phyloP scores from a whole-genome alignment of 2,888 invertebrate genomes.

The Arrhopalites spinosus region DNA sequence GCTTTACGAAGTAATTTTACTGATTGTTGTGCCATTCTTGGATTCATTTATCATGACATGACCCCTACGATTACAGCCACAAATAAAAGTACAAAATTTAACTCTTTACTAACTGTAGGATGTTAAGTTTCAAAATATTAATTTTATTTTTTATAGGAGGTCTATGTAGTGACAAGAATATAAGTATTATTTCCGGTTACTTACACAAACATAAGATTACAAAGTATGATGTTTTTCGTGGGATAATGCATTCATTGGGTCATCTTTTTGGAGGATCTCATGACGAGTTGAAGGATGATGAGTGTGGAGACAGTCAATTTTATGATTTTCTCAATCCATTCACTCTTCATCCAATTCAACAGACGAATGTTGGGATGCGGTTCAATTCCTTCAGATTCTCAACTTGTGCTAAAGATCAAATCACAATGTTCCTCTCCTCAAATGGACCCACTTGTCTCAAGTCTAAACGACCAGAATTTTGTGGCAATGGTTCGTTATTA shows the following conservation, averaged over 20 bases:
- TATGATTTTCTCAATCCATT: constrained; percentile 43
- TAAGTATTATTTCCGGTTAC: constrained; percentile 44
- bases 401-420: constrained; percentile 43
- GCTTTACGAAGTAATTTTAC: constrained; percentile 19
- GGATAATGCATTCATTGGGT: constrained; percentile 42
- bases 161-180: constrained; percentile 40
- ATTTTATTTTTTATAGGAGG: constrained; percentile 36
- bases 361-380: constrained; percentile 44
- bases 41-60: constrained; percentile 45
- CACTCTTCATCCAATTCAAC: constrained; percentile 42
- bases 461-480: constrained; percentile 26
- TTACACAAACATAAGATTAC: constrained; percentile 42
- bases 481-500: constrained; percentile 54
- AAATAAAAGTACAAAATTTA: constrained; percentile 31
- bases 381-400: constrained; percentile 47
- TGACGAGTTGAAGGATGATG: constrained; percentile 32
- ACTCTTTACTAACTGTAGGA: not conserved
- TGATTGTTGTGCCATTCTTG: constrained; percentile 45
- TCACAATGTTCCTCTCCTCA: constrained; percentile 41
- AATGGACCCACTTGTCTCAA: constrained; percentile 35
- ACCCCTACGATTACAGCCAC: constrained; percentile 42
- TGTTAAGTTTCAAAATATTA: not conserved
- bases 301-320: constrained; percentile 18
- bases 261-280: constrained; percentile 47
- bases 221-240: constrained; percentile 45